phyloP scores from a whole-genome alignment of 2,888 invertebrate genomes.

The Bombylius major region DNA sequence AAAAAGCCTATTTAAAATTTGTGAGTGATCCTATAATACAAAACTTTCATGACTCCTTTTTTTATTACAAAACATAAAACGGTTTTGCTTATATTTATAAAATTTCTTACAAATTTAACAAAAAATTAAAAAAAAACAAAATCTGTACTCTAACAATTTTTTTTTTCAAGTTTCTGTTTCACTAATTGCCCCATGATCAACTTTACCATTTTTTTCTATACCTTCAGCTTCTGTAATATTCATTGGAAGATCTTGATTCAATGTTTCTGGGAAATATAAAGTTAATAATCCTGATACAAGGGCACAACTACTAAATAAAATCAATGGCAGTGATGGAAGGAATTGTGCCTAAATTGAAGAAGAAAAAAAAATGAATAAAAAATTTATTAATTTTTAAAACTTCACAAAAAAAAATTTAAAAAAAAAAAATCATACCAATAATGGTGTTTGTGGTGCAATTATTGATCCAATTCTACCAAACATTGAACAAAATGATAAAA shows the following conservation, averaged over 20 bases:
- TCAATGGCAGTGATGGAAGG: slow-evolving; percentile 42
- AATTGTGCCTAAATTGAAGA: slow-evolving; percentile 21
- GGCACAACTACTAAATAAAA: slow-evolving; percentile 45
- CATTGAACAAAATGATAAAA: slow-evolving; percentile 55
- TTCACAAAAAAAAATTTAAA: neutral
- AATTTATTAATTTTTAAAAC: neutral
- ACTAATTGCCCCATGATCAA: too few species aligned
- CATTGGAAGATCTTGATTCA: slow-evolving; percentile 45
- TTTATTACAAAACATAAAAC: too few species aligned
- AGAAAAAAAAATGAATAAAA: neutral
- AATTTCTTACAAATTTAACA: too few species aligned
- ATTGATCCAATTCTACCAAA: slow-evolving; percentile 56
- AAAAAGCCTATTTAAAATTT: too few species aligned
- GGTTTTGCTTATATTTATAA: too few species aligned
- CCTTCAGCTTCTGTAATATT: slow-evolving; percentile 47
- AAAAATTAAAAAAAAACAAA: too few species aligned
- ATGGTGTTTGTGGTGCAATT: slow-evolving; percentile 55
- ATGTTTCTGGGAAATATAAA: slow-evolving; percentile 50
- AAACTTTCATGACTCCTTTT: too few species aligned
- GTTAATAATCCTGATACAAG: slow-evolving; percentile 43
- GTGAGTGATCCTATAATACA: too few species aligned
- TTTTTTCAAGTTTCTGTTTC: too few species aligned
- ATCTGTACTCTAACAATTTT: too few species aligned
- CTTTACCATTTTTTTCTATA: slow-evolving; percentile 26
- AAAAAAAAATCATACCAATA: slow-evolving; percentile 32